Conservation (phyloP, 2,797 vertebrate species). For the Knipowitschia caucasica region DNA sequence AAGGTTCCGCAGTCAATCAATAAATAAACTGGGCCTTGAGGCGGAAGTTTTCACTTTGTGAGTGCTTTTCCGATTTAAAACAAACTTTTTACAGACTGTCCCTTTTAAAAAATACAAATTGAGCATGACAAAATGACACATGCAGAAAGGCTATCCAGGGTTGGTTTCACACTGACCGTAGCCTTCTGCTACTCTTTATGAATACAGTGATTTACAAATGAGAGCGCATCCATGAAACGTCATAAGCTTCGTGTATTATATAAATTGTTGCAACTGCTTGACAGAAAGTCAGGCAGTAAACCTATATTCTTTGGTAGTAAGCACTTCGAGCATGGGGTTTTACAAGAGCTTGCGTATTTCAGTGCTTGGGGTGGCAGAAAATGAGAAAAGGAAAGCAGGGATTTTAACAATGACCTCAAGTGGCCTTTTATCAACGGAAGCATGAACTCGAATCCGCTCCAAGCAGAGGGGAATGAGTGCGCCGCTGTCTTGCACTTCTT, state of each 20-base stretch:
- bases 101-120: no score
- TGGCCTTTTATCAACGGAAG: constrained; percentile 24
- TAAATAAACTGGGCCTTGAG: no score
- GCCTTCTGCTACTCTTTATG: background rate
- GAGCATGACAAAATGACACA: no score
- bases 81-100: no score
- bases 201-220: no score
- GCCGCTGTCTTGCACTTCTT: constrained; percentile 23
- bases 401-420: constrained; percentile 45
- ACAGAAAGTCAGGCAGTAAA: background rate
- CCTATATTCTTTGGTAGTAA: background rate
- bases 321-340: background rate
- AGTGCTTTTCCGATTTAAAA: no score
- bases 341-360: constrained; percentile 15
- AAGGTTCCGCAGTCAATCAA: no score
- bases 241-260: background rate
- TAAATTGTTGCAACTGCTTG: background rate
- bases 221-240: no score
- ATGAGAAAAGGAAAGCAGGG: constrained; percentile 22
- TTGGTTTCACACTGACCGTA: background rate
- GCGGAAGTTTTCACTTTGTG: no score
- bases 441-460: constrained; percentile 15
- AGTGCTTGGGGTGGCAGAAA: constrained; percentile 21
- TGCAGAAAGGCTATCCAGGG: no score
- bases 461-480: constrained; percentile 27